phyloP scores from a whole-genome alignment of 2,113 vertebrate species.

The Meriones unguiculatus region DNA sequence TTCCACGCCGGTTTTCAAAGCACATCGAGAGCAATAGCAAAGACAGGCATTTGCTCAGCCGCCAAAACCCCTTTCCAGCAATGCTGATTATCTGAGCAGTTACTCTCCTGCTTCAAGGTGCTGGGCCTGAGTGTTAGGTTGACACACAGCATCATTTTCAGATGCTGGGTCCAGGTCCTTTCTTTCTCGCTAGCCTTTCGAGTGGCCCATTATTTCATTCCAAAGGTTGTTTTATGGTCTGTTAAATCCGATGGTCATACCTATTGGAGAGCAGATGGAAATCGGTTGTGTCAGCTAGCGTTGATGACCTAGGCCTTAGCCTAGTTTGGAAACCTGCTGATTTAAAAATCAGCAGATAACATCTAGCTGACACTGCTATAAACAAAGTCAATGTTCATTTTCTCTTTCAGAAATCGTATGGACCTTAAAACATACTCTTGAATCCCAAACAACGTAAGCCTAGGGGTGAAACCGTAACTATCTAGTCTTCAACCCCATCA shows the following conservation, averaged over 20 bases:
- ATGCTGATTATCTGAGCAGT: neutral
- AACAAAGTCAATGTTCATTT: neutral
- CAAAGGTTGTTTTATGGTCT: neutral
- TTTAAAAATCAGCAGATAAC: neutral
- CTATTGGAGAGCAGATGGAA: neutral
- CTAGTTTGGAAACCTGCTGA: neutral
- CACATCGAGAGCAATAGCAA: neutral
- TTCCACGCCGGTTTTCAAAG: constrained; percentile 47
- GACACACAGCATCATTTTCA: neutral
- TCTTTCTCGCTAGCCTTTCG: neutral
- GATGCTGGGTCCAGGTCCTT: neutral
- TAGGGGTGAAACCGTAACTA: too few species aligned
- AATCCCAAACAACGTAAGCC: too few species aligned
- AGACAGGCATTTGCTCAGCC: neutral
- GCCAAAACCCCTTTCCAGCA: constrained; percentile 21
- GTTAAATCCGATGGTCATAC: constrained; percentile 31
- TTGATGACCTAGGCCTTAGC: neutral
- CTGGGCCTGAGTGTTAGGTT: neutral
- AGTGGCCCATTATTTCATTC: neutral
- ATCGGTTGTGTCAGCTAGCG: neutral
- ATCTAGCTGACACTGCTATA: neutral
- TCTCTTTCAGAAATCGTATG: neutral
- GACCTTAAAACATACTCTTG: too few species aligned
- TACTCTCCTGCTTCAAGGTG: constrained; percentile 3
- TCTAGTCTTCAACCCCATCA: too few species aligned